phyloP scores from a whole-genome alignment of 2,113 vertebrate species.

The Trichomycterus rosablanca region DNA sequence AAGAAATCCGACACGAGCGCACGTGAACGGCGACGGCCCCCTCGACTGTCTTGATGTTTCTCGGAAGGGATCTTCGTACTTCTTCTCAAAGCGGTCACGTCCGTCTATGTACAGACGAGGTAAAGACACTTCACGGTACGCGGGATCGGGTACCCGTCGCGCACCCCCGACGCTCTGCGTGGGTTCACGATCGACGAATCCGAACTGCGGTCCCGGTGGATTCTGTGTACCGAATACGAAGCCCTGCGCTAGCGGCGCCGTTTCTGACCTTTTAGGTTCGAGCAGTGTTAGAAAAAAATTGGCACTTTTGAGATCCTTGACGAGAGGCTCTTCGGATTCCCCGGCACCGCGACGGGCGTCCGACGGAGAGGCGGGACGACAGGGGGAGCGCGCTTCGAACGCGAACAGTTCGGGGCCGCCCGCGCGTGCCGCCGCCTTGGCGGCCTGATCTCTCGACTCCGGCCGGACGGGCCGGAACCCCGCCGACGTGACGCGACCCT shows the following conservation, averaged over 20 bases:
- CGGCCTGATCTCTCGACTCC: too few species aligned
- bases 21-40: too few species aligned
- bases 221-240: constrained; percentile 29
- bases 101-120: constrained; percentile 70
- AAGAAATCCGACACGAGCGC: constrained; percentile 58
- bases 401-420: too few species aligned
- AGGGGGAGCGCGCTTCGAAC: too few species aligned
- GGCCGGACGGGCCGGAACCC: too few species aligned
- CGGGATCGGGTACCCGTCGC: constrained; percentile 57
- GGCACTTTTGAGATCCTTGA: constrained; percentile 50
- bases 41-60: constrained; percentile 22
- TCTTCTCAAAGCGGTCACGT: constrained; percentile 53
- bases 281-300: constrained; percentile 49
- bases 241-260: constrained; percentile 23
- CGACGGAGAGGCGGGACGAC: too few species aligned
- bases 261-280: constrained; percentile 40
- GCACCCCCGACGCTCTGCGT: too few species aligned
- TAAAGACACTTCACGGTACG: constrained; percentile 68
- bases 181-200: constrained; percentile 38
- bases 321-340: too few species aligned
- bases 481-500: too few species aligned
- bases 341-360: too few species aligned
- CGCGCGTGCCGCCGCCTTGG: too few species aligned
- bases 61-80: constrained; percentile 40
- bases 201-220: constrained; percentile 32